Conservation (phyloP, 2,888 invertebrate genomes). For the Trachelus stipa region DNA sequence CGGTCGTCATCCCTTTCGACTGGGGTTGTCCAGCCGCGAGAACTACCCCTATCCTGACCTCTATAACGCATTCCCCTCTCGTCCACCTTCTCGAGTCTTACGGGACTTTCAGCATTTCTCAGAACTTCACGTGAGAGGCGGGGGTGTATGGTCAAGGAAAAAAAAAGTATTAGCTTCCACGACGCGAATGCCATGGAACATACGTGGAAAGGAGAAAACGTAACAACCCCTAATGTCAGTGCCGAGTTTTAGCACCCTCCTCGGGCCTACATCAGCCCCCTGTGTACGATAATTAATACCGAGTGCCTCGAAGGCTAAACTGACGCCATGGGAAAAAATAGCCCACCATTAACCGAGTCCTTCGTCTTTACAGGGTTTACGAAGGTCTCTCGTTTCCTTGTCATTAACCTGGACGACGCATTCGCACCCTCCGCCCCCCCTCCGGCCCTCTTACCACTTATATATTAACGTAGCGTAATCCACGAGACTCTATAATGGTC, state of each 20-base stretch:
- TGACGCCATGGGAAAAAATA: neutral
- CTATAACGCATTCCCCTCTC: no score
- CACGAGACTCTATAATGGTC: neutral
- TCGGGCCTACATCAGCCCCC: neutral
- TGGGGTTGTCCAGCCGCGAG: neutral
- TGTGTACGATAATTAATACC: constrained; percentile 12
- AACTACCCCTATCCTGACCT: neutral
- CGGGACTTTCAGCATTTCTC: neutral
- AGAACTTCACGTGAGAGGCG: neutral
- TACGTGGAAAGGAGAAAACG: neutral
- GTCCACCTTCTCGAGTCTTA: neutral
- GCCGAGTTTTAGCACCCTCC: neutral
- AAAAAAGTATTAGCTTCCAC: neutral
- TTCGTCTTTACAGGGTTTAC: neutral
- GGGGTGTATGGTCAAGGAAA: neutral
- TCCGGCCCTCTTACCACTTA: neutral
- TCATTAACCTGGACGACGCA: neutral
- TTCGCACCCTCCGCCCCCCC: neutral
- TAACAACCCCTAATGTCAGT: neutral
- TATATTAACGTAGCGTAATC: neutral
- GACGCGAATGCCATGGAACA: neutral
- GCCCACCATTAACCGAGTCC: neutral
- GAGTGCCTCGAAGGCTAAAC: neutral
- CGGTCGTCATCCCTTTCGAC: neutral
- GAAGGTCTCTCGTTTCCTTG: neutral